Percentiles rank a stretch among this genome's conserved stretches.
These are phyloP conservation scores for Cyprinella venusta DNA, from an alignment of 2,797 vertebrate species.

Conservation along the genomic window DNA sequence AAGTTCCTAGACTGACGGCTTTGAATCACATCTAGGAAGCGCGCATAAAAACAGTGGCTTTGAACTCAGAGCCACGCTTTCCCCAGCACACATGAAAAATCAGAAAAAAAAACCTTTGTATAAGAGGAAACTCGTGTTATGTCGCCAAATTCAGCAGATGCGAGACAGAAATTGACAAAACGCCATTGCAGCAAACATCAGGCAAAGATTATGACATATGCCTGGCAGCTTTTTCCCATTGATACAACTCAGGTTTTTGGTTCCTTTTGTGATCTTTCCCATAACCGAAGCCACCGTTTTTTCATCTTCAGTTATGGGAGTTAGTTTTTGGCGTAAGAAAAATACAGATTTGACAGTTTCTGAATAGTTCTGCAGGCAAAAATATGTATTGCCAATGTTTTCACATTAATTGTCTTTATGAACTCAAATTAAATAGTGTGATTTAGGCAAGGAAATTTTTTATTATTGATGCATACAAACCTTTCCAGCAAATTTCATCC, in stretches of 20 bases:
- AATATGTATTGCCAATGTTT: background rate
- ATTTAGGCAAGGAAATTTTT: background rate
- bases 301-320: background rate
- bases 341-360: background rate
- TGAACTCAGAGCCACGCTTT: constrained; percentile 20
- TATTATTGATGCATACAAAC: too few species aligned
- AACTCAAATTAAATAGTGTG: background rate
- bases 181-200: constrained; percentile 18
- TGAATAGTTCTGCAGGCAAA: background rate
- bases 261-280: constrained; percentile 21
- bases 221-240: background rate
- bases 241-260: constrained; percentile 25
- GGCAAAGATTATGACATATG: constrained; percentile 18
- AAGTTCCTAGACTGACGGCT: constrained; percentile 48
- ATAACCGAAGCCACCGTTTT: background rate
- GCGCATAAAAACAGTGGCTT: constrained; percentile 11
- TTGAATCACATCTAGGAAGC: constrained; percentile 46
- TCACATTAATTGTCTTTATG: background rate
- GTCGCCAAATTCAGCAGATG: constrained; percentile 15
- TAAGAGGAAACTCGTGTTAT: constrained; percentile 1
- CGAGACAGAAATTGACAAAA: constrained; percentile 28
- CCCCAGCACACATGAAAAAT: constrained; percentile 17
- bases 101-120: background rate
- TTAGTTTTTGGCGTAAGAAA: background rate
- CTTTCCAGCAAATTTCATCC: too few species aligned